Conservation (phyloP, 2,888 invertebrate species). For the Drosophila percnosoma region DNA sequence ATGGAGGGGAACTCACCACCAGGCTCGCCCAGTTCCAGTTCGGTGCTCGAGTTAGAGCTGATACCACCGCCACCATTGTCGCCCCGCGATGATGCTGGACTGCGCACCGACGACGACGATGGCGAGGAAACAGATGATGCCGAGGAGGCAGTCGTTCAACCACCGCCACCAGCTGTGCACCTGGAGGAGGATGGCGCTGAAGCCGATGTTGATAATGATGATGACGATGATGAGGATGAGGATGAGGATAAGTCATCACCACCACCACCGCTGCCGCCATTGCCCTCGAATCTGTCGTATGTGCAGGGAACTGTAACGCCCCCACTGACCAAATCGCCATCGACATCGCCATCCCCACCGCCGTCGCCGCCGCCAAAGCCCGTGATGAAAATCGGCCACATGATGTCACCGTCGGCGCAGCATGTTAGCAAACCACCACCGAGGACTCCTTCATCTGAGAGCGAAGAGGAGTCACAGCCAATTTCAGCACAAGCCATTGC, state of each 20-base stretch:
- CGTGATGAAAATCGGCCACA: conserved; percentile 65
- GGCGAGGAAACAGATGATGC: conserved; percentile 68
- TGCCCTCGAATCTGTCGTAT: conserved; percentile 82
- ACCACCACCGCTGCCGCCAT: conserved; percentile 82
- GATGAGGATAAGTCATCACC: conserved; percentile 76
- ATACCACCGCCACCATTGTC: conserved; percentile 79
- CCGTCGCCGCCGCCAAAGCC: conserved; percentile 82
- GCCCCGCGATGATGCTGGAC: conserved; percentile 62
- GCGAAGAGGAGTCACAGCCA: conserved; percentile 81
- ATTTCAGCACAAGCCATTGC: conserved; percentile 75
- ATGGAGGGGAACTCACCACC: conserved; percentile 59
- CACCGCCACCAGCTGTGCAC: conserved; percentile 31
- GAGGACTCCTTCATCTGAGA: conserved; percentile 81
- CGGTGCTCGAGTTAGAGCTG: conserved; percentile 78
- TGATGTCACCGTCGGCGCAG: conserved; percentile 80
- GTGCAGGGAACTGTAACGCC: conserved; percentile 77
- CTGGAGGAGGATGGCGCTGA: conserved; percentile 50
- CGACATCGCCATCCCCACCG: conserved; percentile 83
- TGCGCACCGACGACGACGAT: conserved; percentile 64
- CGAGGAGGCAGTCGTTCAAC: conserved; percentile 57
- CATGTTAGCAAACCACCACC: conserved; percentile 73
- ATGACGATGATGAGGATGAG: conserved; percentile 68
- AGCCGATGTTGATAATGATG: conserved; percentile 44
- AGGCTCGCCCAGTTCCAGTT: conserved; percentile 66
- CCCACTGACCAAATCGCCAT: conserved; percentile 78